phyloP scores from a whole-genome alignment of 2,888 invertebrate genomes.

The Apodemia mormo region DNA sequence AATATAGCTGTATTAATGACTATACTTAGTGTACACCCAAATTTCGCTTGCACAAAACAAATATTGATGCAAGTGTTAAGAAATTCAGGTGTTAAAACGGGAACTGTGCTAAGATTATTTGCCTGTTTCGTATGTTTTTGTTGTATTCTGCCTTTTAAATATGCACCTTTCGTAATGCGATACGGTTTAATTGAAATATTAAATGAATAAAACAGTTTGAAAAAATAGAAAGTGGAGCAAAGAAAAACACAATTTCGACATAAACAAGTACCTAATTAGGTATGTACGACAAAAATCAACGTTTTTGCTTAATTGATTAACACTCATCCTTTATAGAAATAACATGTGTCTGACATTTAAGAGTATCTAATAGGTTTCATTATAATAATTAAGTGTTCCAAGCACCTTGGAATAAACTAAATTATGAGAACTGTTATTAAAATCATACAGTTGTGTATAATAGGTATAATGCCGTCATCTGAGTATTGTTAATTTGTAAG shows the following conservation, averaged over 20 bases:
- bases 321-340: not conserved
- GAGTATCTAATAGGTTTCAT: not conserved
- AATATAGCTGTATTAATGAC: not conserved
- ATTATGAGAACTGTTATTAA: slow-evolving; percentile 3
- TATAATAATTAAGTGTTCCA: not conserved
- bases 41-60: slow-evolving; percentile 13
- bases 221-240: not conserved
- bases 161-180: slow-evolving; percentile 9
- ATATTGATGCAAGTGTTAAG: slow-evolving; percentile 14
- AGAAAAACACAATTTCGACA: not conserved
- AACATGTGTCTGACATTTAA: not conserved
- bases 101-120: slow-evolving; percentile 27
- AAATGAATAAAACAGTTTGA: not conserved
- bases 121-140: slow-evolving; percentile 4
- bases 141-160: not conserved
- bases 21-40: not conserved
- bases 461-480: slow-evolving; percentile 15
- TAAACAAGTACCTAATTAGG: no score
- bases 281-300: no score
- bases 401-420: not conserved
- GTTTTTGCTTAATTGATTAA: not conserved
- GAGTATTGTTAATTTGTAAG: slow-evolving; percentile 38
- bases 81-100: slow-evolving; percentile 30
- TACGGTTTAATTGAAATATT: slow-evolving; percentile 1
- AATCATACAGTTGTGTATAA: slow-evolving; percentile 3